phyloP scores from a whole-genome alignment of 2,797 vertebrate species.

The Iguana delicatissima region DNA sequence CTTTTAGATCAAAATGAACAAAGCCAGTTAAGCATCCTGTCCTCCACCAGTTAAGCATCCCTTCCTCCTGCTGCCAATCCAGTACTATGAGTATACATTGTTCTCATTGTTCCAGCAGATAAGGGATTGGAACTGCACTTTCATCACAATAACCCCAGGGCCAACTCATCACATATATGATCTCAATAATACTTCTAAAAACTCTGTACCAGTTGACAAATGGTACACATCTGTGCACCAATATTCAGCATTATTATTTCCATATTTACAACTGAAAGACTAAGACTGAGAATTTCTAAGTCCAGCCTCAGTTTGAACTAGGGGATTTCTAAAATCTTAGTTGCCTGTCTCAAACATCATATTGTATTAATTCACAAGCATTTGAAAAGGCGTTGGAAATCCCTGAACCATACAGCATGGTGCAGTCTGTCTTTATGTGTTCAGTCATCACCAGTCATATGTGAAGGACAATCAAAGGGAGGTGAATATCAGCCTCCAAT shows the following conservation, averaged over 20 bases:
- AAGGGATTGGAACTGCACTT: background rate
- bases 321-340: background rate
- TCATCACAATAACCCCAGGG: background rate
- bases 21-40: background rate
- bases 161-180: background rate
- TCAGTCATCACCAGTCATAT: background rate
- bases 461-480: background rate
- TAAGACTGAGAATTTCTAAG: no score
- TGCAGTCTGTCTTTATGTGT: background rate
- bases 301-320: no score
- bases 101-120: background rate
- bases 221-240: no score
- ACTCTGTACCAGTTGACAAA: no score
- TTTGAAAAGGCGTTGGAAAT: background rate
- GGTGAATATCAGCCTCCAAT: background rate
- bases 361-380: background rate
- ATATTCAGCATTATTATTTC: no score
- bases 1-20: no score
- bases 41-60: background rate
- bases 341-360: background rate
- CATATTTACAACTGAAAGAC: no score
- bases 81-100: background rate
- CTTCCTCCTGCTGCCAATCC: background rate
- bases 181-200: background rate
- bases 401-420: background rate